Evolutionary conservation across 2,888 invertebrate species (phyloP), one percentile per base, ranked within the genome.

Genomic region (Stenodema calcarata): DNA sequence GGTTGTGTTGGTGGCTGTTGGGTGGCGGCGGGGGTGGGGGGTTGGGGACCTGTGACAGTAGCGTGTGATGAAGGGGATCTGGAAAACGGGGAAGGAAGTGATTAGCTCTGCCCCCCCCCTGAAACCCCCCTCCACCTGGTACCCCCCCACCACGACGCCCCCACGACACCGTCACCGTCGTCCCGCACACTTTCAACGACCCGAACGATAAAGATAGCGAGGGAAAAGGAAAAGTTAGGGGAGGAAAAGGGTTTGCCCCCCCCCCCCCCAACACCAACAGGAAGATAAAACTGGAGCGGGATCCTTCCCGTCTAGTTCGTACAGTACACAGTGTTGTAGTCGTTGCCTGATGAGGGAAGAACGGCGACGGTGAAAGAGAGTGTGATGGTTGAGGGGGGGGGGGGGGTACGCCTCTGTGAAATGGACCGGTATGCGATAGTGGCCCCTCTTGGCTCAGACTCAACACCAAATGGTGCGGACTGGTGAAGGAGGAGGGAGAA

Each of bases 371-470:
- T 11, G 23, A 16, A 62, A 18, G 69, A 3, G 11, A 2, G 44
- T 44, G 44, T 44, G 16, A 16, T 50, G 50, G 27, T 27, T 16
- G 11, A 35, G 0, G 18, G 35, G n/a, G 18, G 73, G 12, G 73
- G 35, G 35, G n/a, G 41, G 35, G 18, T 9, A 0, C 14, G n/a
- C 9, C 16, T 6, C 35, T 30, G 73, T 75, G 73, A 41, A 75
- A 75, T 75, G 73, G 73, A 75, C 73, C 73, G 73, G 35, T 18
- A 75, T 41, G 73, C 73, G 73, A 75, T 75, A 75, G 73, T 41
- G 73, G 1, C 73, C 73, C 73, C 73, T 30, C 73, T 75, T 75
- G 73, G 73, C 73, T n/a, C 12, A 41, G 73, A 75, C 4, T 75
- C 73, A 75, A 75, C n/a, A 75, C 73, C 62, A 62, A 62, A 62